Percentiles rank a stretch among this genome's conserved stretches.
Conservation (phyloP, 2,113 vertebrate genomes). For the Hippocampus mohnikei region DNA sequence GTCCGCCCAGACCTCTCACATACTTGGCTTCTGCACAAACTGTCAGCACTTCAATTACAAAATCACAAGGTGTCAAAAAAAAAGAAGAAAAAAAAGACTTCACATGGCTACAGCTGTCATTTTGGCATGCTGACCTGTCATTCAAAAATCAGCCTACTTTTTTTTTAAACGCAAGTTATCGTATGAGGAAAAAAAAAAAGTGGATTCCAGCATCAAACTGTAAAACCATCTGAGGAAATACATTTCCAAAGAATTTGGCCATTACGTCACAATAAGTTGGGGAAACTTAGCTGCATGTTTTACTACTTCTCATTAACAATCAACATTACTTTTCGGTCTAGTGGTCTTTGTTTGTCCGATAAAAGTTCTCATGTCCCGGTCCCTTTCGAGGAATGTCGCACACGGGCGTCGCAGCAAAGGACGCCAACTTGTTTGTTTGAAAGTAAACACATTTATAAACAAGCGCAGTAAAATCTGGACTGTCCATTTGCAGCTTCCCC, state of each 20-base stretch:
- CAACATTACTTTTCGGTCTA: not conserved
- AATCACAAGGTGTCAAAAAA: not conserved
- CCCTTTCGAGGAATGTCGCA: conserved; percentile 40
- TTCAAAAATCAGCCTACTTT: no score
- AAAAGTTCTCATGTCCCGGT: not conserved
- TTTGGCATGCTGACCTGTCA: no score
- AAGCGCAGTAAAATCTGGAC: not conserved
- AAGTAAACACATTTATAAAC: not conserved
- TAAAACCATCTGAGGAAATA: not conserved
- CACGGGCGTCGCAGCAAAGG: conserved; percentile 14
- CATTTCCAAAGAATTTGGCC: not conserved
- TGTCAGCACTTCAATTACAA: conserved; percentile 2
- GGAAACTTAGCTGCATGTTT: not conserved
- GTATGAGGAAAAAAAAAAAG: not conserved
- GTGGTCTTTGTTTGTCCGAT: not conserved
- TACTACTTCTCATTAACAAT: not conserved
- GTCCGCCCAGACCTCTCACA: conserved; percentile 61
- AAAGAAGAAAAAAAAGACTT: no score
- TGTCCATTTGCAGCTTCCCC: not conserved
- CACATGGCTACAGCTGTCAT: no score
- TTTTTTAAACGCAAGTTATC: no score
- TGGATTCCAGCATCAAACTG: not conserved
- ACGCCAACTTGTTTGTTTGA: conserved; percentile 13
- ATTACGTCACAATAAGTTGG: not conserved
- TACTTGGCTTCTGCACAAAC: conserved; percentile 60